Conservation (phyloP, 2,888 invertebrate genomes). For the Metellina segmentata region DNA sequence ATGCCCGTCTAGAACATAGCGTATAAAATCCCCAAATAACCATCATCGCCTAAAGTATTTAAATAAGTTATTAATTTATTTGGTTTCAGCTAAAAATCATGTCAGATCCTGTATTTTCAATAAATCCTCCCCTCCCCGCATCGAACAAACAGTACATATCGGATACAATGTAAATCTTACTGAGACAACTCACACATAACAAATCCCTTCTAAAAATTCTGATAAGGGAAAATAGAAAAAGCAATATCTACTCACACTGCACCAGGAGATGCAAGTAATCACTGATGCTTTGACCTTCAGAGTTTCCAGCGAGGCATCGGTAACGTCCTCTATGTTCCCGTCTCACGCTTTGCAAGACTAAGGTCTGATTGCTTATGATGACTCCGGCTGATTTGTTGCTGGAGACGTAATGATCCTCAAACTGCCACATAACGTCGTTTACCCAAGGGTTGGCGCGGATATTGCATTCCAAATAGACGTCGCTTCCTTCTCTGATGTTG, state of each 20-base stretch:
- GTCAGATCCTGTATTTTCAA: too few species aligned
- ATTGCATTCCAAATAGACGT: conserved; percentile 95
- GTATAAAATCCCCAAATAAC: too few species aligned
- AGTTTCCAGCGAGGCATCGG: conserved; percentile 78
- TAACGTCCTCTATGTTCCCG: conserved; percentile 78
- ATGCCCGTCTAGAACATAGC: too few species aligned
- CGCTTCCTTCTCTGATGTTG: conserved; percentile 95
- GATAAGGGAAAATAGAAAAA: background rate
- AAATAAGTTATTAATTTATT: too few species aligned
- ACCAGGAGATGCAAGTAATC: conserved; percentile 78
- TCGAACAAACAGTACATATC: too few species aligned
- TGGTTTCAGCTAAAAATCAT: too few species aligned
- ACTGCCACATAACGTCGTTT: conserved; percentile 89
- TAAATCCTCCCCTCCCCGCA: too few species aligned
- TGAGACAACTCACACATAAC: too few species aligned
- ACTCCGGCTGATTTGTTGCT: conserved; percentile 78
- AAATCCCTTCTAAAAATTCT: too few species aligned
- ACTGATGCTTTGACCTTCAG: conserved; percentile 78
- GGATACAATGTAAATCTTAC: too few species aligned
- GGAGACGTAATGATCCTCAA: conserved; percentile 78
- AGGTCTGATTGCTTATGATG: conserved; percentile 79
- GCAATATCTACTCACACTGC: conserved; percentile 77
- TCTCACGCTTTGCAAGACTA: conserved; percentile 78
- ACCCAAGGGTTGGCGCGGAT: conserved; percentile 93
- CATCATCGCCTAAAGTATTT: too few species aligned